Percentiles rank a stretch among this genome's conserved stretches.
Evolutionary conservation across 2,888 invertebrate species (phyloP).

Genomic region (Cybosia mesomella): DNA sequence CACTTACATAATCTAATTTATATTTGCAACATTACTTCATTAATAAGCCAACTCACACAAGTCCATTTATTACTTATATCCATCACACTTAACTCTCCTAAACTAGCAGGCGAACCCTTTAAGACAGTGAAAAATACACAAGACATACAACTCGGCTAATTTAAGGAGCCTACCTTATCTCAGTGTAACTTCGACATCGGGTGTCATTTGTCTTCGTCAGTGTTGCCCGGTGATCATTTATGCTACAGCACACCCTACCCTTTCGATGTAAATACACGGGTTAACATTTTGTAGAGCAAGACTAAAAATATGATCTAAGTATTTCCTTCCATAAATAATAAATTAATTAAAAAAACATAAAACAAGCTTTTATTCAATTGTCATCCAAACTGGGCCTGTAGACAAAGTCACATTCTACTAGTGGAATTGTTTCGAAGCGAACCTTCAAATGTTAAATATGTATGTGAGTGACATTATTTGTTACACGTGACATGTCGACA

Average conservation of each 20-base stretch:
- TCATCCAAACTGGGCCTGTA: too few species aligned
- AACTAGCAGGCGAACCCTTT: slow-evolving; percentile 60
- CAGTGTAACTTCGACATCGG: slow-evolving; percentile 84
- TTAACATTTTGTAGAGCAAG: neutral
- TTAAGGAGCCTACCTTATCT: slow-evolving; percentile 86
- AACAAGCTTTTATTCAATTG: too few species aligned
- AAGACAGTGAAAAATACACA: slow-evolving; percentile 81
- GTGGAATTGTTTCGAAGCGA: too few species aligned
- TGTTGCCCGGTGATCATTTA: slow-evolving; percentile 86
- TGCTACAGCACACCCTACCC: slow-evolving; percentile 87
- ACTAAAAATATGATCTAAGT: neutral
- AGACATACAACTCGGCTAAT: slow-evolving; percentile 82
- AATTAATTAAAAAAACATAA: too few species aligned
- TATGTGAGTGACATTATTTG: too few species aligned
- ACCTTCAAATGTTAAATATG: too few species aligned
- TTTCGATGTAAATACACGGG: slow-evolving; percentile 68
- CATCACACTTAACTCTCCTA: slow-evolving; percentile 40
- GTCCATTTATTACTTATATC: slow-evolving; percentile 28
- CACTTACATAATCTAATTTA: neutral
- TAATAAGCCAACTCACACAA: slow-evolving; percentile 26
- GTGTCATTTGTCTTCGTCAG: slow-evolving; percentile 87
- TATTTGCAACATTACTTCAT: slow-evolving; percentile 12
- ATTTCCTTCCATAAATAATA: neutral
- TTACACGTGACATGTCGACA: too few species aligned
- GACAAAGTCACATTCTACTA: too few species aligned